These are phyloP conservation scores for Nebria ingens DNA, from an alignment of 1,140 invertebrate species.

Conservation along the genomic window DNA sequence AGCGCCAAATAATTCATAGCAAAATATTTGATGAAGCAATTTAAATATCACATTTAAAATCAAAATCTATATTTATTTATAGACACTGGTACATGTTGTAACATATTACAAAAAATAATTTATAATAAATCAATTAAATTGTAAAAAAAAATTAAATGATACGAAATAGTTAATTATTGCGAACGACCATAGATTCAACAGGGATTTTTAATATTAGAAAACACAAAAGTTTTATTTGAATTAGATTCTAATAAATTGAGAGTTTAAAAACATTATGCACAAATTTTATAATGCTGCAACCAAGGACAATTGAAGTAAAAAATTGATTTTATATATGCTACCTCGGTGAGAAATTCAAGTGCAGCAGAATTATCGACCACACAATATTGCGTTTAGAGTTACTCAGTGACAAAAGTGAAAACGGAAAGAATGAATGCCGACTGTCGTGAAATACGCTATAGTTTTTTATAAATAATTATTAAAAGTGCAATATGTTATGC, in stretches of 20 bases:
- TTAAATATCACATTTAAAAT: no score
- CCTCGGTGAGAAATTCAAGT: not conserved
- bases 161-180: no score
- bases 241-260: not conserved
- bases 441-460: not conserved
- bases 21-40: no score
- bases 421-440: no score
- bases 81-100: no score
- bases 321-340: constrained; percentile 1
- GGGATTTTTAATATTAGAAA: not conserved
- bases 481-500: not conserved
- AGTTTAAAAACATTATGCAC: not conserved
- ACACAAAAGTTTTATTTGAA: not conserved
- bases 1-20: no score
- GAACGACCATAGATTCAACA: no score
- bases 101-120: no score
- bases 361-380: constrained; percentile 5
- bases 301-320: not conserved
- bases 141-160: not conserved
- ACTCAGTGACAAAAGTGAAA: no score
- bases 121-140: not conserved
- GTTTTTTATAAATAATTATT: not conserved
- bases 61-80: no score
- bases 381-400: constrained; percentile 3
- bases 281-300: not conserved